Percentiles rank a stretch among this genome's conserved stretches.
Evolutionary conservation across 2,113 vertebrate species (phyloP).

Genomic region (Irena cyanogastra): DNA sequence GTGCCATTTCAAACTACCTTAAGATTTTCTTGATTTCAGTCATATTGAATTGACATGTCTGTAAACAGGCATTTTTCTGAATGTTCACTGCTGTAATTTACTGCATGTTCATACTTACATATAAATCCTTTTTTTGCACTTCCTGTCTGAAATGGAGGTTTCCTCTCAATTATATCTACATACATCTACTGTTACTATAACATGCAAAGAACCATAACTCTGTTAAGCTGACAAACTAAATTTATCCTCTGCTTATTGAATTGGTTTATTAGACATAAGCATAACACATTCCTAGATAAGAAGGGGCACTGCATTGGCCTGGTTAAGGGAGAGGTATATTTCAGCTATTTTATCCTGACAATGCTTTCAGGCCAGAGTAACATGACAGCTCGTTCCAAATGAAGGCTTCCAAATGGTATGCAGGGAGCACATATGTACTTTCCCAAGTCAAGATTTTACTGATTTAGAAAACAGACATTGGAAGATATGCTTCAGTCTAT

Average conservation of each 20-base stretch:
- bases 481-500: neutral
- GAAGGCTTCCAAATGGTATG: constrained; percentile 48
- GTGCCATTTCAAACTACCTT: neutral
- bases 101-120: neutral
- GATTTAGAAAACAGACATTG: neutral
- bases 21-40: neutral
- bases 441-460: neutral
- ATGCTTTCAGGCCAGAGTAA: constrained; percentile 11
- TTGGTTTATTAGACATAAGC: constrained; percentile 55
- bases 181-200: neutral
- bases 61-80: neutral
- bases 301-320: constrained; percentile 13
- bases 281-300: constrained; percentile 66
- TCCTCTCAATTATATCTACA: neutral
- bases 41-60: neutral
- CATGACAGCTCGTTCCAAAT: constrained; percentile 24
- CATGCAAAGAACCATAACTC: neutral
- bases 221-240: constrained; percentile 43
- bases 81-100: neutral
- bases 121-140: neutral
- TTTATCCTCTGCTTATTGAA: constrained; percentile 42
- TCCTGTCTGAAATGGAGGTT: neutral
- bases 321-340: constrained; percentile 43
- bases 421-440: neutral
- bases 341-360: constrained; percentile 58